Evolutionary conservation across 2,888 invertebrate species (phyloP), one percentile per base, ranked within the genome.

Genomic region (Syrista parreyssii): DNA sequence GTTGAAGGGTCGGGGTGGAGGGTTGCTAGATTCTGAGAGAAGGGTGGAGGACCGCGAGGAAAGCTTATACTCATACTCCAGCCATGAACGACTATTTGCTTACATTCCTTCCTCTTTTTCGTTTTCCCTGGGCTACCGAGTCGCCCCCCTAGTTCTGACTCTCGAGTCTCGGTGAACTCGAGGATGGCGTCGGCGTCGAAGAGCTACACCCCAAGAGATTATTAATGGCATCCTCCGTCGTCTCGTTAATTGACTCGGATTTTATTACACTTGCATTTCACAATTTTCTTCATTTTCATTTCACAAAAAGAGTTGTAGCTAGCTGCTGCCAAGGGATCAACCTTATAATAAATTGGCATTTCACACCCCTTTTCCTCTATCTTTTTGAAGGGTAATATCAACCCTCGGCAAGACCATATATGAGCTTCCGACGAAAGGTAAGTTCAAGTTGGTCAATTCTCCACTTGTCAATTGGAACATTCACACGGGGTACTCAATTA

Each of bases 171-270:
- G 30, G 71, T 55, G 55, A 55, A 55, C 71, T 71, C 77, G 68
- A 36, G 78, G 79, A 75, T 78, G 78, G 74, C 76, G 55, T 55
- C 55, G 55, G 80, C 81, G 71, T 82, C 68, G 68, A 75, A 75
- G 76, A 79, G 73, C 76, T 75, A 79, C 68, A 78, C 80, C 83
- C 80, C 81, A 84, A 75, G 81, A 83, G 86, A 87, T 88, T 89
- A 89, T 89, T 89, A 89, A 89, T 87, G 88, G 83, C 82, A 84
- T 85, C 79, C 83, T 82, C 82, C 83, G 86, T 86, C 86, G 86
- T 86, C 81, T 82, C 86, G 86, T 89, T 89, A 89, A 89, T 89
- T 89, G 89, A 89, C 89, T 87, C 77, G 86, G 86, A 89, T 88
- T 89, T 89, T 88, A 88, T 89, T 88, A 87, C 86, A 81, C 82